A percentile compares a stretch with the other conserved stretches of the same genome.
Conservation (phyloP, 2,888 invertebrate genomes). For the Tetropium fuscum region DNA sequence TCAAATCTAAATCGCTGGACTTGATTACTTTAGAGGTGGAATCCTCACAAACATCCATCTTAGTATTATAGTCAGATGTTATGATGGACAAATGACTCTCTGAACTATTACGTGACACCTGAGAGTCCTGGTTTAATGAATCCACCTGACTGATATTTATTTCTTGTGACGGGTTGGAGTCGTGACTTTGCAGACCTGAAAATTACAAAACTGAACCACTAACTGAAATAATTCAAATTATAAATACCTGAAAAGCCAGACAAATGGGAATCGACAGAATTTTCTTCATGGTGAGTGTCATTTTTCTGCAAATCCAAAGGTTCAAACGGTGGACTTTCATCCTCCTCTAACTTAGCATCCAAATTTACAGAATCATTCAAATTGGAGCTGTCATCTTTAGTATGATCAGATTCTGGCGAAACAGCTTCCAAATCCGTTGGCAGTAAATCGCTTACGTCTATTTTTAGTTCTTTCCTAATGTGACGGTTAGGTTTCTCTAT, state of each 20-base stretch:
- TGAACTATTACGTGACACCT: conserved; percentile 73
- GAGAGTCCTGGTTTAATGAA: conserved; percentile 71
- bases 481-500: conserved; percentile 74
- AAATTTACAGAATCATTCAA: conserved; percentile 61
- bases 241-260: conserved; percentile 70
- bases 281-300: conserved; percentile 65
- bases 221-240: no score
- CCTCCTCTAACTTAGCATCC: conserved; percentile 70
- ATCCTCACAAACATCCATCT: conserved; percentile 61
- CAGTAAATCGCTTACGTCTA: conserved; percentile 66
- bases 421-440: conserved; percentile 85
- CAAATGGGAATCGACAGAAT: conserved; percentile 71
- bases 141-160: conserved; percentile 54
- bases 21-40: conserved; percentile 39
- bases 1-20: conserved; percentile 17
- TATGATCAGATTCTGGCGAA: conserved; percentile 76
- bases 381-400: conserved; percentile 49
- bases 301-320: conserved; percentile 67
- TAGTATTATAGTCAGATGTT: conserved; percentile 67
- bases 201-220: no score
- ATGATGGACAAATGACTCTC: conserved; percentile 70
- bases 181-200: conserved; percentile 68
- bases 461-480: conserved; percentile 33
- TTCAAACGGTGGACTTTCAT: conserved; percentile 77
- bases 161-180: conserved; percentile 62